A percentile compares a stretch with the other conserved stretches of the same genome.
Conservation (phyloP, 2,888 invertebrate species). For the Leptinotarsa rubiginosa region DNA sequence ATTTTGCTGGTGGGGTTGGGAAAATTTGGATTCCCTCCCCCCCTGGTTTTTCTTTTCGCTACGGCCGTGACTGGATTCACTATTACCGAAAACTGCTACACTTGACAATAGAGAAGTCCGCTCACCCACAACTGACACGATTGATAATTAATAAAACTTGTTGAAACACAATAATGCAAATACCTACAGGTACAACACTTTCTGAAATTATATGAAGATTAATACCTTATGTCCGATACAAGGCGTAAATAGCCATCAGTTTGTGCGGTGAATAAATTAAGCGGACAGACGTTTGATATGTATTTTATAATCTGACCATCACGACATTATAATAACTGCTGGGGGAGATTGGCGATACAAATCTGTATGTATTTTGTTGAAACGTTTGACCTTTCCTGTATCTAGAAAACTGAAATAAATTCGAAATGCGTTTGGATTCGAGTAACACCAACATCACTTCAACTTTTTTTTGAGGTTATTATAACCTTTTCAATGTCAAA, state of each 20-base stretch:
- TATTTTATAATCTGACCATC: constrained; percentile 38
- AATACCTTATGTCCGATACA: constrained; percentile 38
- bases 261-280: constrained; percentile 37
- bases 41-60: no score
- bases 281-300: constrained; percentile 32
- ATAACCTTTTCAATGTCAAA: no score
- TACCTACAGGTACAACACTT: constrained; percentile 33
- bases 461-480: no score
- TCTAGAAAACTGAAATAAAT: no score
- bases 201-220: constrained; percentile 39
- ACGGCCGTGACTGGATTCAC: no score
- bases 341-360: constrained; percentile 10
- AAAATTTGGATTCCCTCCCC: no score
- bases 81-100: no score
- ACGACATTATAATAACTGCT: constrained; percentile 31
- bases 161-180: constrained; percentile 34
- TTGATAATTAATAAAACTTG: constrained; percentile 13
- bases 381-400: not conserved
- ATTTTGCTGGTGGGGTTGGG: no score
- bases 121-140: no score
- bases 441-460: no score
- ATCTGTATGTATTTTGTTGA: not conserved
- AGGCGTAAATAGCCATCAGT: constrained; percentile 43
- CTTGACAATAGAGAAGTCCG: no score
- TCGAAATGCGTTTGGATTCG: no score